Conservation (phyloP, 2,797 vertebrate species). For the Discoglossus pictus region DNA sequence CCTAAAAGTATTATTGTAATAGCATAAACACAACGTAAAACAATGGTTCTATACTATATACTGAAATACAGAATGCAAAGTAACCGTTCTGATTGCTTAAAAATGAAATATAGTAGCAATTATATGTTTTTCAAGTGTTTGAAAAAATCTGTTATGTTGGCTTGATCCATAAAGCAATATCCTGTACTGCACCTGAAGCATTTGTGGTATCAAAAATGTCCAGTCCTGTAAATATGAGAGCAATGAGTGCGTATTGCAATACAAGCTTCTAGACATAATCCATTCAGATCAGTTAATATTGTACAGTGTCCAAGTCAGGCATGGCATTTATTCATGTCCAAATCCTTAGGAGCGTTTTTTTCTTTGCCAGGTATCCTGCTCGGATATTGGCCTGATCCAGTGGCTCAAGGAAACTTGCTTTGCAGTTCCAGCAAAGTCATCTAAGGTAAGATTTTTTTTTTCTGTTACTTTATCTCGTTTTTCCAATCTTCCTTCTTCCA, state of each 20-base stretch:
- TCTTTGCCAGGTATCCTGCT: constrained; percentile 28
- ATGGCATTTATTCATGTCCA: constrained; percentile 28
- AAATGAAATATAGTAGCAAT: too few relatives aligned
- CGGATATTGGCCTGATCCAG: constrained; percentile 19
- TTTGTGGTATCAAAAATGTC: constrained; percentile 7
- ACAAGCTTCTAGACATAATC: constrained; percentile 29
- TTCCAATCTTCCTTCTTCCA: constrained; percentile 7
- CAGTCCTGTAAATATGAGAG: background rate
- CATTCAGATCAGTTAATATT: constrained; percentile 17
- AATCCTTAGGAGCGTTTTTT: constrained; percentile 13
- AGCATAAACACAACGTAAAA: too few relatives aligned
- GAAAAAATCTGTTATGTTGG: too few relatives aligned
- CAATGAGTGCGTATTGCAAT: constrained; percentile 15
- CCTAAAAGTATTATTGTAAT: too few relatives aligned
- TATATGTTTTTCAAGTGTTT: too few relatives aligned
- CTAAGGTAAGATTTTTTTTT: constrained; percentile 32
- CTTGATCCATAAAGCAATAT: too few relatives aligned
- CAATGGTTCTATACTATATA: too few relatives aligned
- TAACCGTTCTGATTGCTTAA: too few relatives aligned
- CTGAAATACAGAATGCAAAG: too few relatives aligned
- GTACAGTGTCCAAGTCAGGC: constrained; percentile 22
- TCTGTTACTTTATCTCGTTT: constrained; percentile 4
- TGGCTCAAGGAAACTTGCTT: background rate
- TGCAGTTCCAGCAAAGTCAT: constrained; percentile 23
- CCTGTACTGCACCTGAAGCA: too few relatives aligned